Base-by-base conservation (phyloP, 2,797 vertebrate species). In the Florisuga fusca region DNA sequence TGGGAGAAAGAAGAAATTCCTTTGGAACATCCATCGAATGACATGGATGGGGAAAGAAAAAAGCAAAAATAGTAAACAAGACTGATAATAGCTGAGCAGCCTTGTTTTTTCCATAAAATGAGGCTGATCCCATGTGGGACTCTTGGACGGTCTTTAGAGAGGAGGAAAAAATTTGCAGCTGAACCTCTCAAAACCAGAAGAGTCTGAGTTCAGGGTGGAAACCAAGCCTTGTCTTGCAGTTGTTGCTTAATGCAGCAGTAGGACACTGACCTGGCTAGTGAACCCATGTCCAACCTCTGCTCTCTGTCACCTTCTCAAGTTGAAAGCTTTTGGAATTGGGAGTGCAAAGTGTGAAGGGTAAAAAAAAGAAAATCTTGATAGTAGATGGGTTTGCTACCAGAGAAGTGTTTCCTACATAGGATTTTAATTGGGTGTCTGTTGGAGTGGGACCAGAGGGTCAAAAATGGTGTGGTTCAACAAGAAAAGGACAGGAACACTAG, bases 1-100 rank as follows among this genome's bases (percentile, higher is more conserved):
- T 84, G 82, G 84, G 84, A 81, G 29, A 72, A 81, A 61, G 38
- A 74, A 45, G 61, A 81, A 36, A 68, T 88, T 77, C 84, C 53
- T 91, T 95, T 55, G 76, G 66, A 87, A 64, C 4, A 15, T 73
- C 46, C 84, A 77, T 95, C 84, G 83, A 82, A 87, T 94, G 67
- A 92, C 74, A 62, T 41, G 41, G 57, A 22, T 83, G 68, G 46
- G 33, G 4, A 4, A 5, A 18, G 59, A 91, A 91, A 92, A 93
- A 33, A 46, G 13, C 69, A 86, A 63, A 92, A 94, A 89, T 38
- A 84, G 94, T 64, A 93, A 94, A 50, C 18, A 54, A 59, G 21
- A 6, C 54, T 77, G 50, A 46, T 31, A 66, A 71, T 22, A 48
- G 12, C 36, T 43, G 55, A 51, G n/a, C 53, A 71, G 10, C 17